Percentiles rank a stretch among this genome's conserved stretches.
Conservation (phyloP, 2,888 invertebrate species). For the Lithophane semibrunnea region DNA sequence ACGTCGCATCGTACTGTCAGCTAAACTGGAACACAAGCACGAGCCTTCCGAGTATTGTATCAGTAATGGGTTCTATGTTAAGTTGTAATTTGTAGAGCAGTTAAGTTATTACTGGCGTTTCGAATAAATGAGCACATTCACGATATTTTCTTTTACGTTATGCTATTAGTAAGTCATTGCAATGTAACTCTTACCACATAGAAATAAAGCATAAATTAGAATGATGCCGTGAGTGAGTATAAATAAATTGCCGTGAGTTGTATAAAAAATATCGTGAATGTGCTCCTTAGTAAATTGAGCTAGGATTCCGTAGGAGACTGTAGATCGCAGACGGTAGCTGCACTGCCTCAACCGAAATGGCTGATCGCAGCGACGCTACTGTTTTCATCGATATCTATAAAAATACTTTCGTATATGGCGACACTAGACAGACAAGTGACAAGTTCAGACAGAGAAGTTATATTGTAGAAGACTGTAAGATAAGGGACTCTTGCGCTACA, state of each 20-base stretch:
- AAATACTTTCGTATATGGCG: neutral
- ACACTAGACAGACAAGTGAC: neutral
- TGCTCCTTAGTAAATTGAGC: neutral
- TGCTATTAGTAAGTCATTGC: neutral
- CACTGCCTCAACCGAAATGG: neutral
- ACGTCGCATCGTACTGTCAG: constrained; percentile 39
- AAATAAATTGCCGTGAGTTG: neutral
- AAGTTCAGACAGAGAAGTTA: neutral
- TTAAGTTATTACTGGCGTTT: neutral
- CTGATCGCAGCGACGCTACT: neutral
- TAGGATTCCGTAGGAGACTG: neutral
- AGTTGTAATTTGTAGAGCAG: constrained; percentile 34
- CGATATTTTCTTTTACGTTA: neutral
- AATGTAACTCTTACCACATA: neutral
- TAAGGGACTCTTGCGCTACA: neutral
- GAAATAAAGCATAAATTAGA: neutral
- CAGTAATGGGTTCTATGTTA: constrained; percentile 55
- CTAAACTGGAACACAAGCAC: constrained; percentile 61
- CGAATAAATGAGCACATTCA: neutral
- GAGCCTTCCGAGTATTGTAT: constrained; percentile 53
- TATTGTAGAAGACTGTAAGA: neutral
- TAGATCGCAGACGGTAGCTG: neutral
- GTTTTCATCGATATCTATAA: neutral
- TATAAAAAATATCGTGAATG: neutral
- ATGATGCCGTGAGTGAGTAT: neutral